phyloP scores from a whole-genome alignment of 1,140 invertebrate species.

The Drosophila kepulauana region DNA sequence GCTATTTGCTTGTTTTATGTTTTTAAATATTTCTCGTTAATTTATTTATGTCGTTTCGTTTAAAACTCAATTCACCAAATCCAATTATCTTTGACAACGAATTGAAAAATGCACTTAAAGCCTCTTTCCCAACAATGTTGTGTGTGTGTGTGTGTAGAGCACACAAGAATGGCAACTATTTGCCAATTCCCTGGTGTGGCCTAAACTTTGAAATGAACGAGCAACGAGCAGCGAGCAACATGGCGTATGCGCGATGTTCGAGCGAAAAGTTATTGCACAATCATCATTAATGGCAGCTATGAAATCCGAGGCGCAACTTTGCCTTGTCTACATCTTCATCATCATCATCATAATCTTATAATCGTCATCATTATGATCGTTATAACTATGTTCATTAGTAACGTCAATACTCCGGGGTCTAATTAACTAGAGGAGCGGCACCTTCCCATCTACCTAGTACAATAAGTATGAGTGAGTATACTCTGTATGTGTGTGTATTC shows the following conservation, averaged over 20 bases:
- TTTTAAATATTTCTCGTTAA: conserved; percentile 67
- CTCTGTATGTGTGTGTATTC: conserved; percentile 2
- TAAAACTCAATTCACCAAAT: conserved; percentile 62
- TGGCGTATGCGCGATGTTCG: conserved; percentile 54
- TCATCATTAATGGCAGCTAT: conserved; percentile 52
- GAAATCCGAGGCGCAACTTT: conserved; percentile 35
- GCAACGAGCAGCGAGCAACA: not conserved
- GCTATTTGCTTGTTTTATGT: conserved; percentile 50
- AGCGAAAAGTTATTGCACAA: conserved; percentile 31
- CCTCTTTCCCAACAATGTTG: not conserved
- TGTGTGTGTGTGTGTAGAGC: not conserved
- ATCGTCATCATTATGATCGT: conserved; percentile 20
- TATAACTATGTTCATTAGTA: conserved; percentile 44
- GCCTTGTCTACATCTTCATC: conserved; percentile 29
- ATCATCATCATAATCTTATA: conserved; percentile 15
- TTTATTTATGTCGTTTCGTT: conserved; percentile 60
- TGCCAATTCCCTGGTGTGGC: conserved; percentile 53
- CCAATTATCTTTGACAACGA: conserved; percentile 53
- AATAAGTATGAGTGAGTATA: conserved; percentile 1
- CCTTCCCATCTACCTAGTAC: not conserved
- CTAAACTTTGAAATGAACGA: conserved; percentile 21
- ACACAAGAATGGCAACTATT: conserved; percentile 46
- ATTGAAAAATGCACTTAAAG: conserved; percentile 50
- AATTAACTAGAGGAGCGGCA: conserved; percentile 25
- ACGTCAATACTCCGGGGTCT: conserved; percentile 40